Evolutionary conservation across 2,797 vertebrate species (phyloP).

Genomic region (Neomorphus geoffroyi): DNA sequence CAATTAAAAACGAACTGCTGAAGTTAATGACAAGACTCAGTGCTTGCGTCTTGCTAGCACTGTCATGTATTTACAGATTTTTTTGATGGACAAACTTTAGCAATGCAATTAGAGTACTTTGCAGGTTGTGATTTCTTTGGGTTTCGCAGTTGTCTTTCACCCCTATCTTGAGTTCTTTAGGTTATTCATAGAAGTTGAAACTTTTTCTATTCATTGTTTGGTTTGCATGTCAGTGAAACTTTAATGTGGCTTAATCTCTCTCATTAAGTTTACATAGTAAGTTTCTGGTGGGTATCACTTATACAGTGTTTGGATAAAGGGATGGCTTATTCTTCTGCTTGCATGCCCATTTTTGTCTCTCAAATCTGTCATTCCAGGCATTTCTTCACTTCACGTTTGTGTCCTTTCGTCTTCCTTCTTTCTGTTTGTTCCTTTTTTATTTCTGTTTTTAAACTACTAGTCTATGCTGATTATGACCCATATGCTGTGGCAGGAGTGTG

Average conservation of each 20-base stretch:
- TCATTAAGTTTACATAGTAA: not conserved
- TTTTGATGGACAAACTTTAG: not conserved
- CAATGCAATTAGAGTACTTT: not conserved
- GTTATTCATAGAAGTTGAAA: too few relatives aligned
- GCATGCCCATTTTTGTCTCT: slow-evolving; percentile 64
- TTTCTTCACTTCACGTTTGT: slow-evolving; percentile 76
- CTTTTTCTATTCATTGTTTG: not conserved
- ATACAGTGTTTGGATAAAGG: not conserved
- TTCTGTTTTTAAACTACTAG: slow-evolving; percentile 79
- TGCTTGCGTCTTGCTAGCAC: not conserved
- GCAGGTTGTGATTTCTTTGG: not conserved
- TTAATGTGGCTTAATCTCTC: not conserved
- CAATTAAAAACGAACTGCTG: not conserved
- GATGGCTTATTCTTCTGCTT: slow-evolving; percentile 49
- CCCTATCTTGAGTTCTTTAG: not conserved
- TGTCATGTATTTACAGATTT: not conserved
- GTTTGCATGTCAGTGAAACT: not conserved
- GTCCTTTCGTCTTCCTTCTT: slow-evolving; percentile 74
- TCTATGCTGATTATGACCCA: slow-evolving; percentile 90
- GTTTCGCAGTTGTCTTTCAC: not conserved
- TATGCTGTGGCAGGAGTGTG: slow-evolving; percentile 97
- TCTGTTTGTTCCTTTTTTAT: slow-evolving; percentile 72
- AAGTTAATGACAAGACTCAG: not conserved
- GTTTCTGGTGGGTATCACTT: not conserved
- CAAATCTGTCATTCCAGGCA: slow-evolving; percentile 73